These are phyloP conservation scores for Podarcis muralis DNA, from an alignment of 2,113 vertebrate genomes.

Conservation along the genomic window DNA sequence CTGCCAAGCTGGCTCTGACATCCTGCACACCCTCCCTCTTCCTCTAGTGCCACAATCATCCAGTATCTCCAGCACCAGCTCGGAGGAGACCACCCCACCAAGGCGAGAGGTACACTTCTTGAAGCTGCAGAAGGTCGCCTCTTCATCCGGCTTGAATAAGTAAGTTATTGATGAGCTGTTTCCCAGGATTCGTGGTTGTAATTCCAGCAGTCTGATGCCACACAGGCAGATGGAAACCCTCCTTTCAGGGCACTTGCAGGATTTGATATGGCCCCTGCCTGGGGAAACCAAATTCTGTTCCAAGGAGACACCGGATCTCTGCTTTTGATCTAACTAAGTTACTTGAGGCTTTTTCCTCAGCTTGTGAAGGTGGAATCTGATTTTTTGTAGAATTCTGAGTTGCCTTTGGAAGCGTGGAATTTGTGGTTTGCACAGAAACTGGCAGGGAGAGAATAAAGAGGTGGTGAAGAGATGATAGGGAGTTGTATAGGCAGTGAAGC, in stretches of 20 bases:
- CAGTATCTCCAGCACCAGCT: conserved; percentile 40
- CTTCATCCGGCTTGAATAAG: conserved; percentile 78
- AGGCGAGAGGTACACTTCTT: conserved; percentile 82
- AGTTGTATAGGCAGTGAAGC: too few species aligned
- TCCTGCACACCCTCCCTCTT: conserved; percentile 16
- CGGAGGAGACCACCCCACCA: conserved; percentile 75
- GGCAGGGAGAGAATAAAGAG: too few species aligned
- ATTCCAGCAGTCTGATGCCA: too few species aligned
- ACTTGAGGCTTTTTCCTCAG: background rate
- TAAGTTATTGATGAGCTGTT: conserved; percentile 35
- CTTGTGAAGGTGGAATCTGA: background rate
- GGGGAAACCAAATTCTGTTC: too few species aligned
- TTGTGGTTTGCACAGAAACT: background rate
- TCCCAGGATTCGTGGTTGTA: accelerated
- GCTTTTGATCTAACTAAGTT: background rate
- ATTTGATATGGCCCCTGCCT: background rate
- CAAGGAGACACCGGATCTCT: background rate
- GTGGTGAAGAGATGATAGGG: background rate
- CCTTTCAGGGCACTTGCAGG: background rate
- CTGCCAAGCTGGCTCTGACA: background rate
- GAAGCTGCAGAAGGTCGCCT: conserved; percentile 85
- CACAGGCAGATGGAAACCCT: too few species aligned
- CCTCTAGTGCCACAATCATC: background rate
- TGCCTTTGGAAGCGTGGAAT: background rate
- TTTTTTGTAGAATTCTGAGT: background rate